A percentile compares a stretch with the other conserved stretches of the same genome.
Evolutionary conservation across 2,888 invertebrate species (phyloP).

Genomic region (Cenopis cana): DNA sequence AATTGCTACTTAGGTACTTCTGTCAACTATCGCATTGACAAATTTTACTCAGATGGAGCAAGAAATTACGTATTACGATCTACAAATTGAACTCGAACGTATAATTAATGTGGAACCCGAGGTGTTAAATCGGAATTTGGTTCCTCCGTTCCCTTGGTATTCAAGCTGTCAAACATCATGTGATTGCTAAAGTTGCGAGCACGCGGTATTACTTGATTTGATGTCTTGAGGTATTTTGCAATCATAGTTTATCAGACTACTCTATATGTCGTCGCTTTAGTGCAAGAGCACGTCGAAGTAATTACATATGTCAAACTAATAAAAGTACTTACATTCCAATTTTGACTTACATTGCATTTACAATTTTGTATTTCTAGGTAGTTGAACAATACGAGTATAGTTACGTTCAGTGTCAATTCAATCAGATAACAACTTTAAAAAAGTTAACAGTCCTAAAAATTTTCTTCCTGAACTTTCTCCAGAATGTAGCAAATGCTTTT

Average conservation of each 20-base stretch:
- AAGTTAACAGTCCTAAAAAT: too few relatives aligned
- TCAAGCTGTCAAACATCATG: background rate
- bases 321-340: too few relatives aligned
- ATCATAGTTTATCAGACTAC: constrained; percentile 6
- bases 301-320: background rate
- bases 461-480: too few relatives aligned
- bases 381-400: too few relatives aligned
- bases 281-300: background rate
- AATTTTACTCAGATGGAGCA: background rate
- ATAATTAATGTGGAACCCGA: background rate
- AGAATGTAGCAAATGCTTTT: too few relatives aligned
- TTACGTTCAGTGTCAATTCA: too few relatives aligned
- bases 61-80: background rate
- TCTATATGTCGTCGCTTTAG: background rate
- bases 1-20: too few relatives aligned
- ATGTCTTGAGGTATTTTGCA: background rate
- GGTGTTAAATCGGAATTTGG: background rate
- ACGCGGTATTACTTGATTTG: background rate
- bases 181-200: background rate
- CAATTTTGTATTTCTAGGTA: too few relatives aligned
- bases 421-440: too few relatives aligned
- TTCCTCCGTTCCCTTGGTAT: background rate
- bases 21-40: too few relatives aligned
- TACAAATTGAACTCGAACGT: background rate
- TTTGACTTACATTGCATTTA: too few relatives aligned